Conservation (phyloP, 2,797 vertebrate species). For the Falco peregrinus region DNA sequence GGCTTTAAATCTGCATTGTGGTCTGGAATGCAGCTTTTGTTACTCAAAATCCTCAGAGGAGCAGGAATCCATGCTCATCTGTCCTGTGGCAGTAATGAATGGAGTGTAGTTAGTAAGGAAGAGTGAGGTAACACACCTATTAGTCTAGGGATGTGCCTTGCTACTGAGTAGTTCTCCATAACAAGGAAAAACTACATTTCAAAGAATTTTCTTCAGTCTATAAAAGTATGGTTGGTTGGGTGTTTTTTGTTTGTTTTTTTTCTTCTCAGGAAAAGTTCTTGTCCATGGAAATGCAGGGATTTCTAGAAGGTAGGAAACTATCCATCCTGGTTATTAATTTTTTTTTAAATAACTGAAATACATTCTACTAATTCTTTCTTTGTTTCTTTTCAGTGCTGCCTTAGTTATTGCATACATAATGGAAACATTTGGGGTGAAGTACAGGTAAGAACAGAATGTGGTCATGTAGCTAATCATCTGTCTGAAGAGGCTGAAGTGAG, state of each 20-base stretch:
- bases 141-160: neutral
- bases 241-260: neutral
- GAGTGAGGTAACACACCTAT: neutral
- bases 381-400: conserved; percentile 80
- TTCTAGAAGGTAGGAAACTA: conserved; percentile 89
- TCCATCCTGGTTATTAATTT: neutral
- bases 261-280: conserved; percentile 91
- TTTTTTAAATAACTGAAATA: neutral
- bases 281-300: conserved; percentile 99
- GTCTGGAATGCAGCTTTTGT: neutral
- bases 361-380: neutral
- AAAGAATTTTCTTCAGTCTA: neutral
- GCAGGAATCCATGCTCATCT: neutral
- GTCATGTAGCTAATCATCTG: neutral
- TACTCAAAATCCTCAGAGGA: neutral
- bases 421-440: conserved; percentile 99
- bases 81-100: neutral
- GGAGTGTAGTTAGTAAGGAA: neutral
- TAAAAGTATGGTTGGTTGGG: neutral
- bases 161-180: neutral
- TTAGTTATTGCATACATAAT: conserved; percentile 99
- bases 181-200: neutral
- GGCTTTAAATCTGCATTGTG: neutral
- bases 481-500: neutral
- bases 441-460: conserved; percentile 83